A percentile compares a stretch with the other conserved stretches of the same genome.
Evolutionary conservation across 2,797 vertebrate species (phyloP).

Genomic region (Thripadectes ignobilis): DNA sequence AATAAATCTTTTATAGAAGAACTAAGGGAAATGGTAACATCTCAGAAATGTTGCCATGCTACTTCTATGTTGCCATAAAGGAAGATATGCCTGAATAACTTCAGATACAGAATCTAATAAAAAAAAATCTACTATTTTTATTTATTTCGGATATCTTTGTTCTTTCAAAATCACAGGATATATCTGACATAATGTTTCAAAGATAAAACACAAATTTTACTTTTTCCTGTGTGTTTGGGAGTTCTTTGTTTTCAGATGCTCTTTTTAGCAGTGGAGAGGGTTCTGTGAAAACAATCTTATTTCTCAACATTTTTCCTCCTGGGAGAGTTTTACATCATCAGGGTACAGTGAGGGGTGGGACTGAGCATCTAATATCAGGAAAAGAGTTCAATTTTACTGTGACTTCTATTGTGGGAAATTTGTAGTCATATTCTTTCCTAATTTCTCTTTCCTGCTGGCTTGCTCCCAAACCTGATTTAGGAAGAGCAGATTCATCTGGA

Average conservation of each 20-base stretch:
- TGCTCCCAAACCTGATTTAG: constrained; percentile 17
- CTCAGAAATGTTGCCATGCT: background rate
- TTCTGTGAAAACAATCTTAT: background rate
- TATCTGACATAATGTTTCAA: background rate
- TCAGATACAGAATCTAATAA: background rate
- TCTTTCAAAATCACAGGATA: background rate
- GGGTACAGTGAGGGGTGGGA: background rate
- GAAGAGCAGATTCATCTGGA: constrained; percentile 45
- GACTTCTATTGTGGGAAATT: constrained; percentile 32
- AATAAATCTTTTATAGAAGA: background rate
- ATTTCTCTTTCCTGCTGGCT: constrained; percentile 31
- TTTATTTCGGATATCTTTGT: background rate
- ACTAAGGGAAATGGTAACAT: background rate
- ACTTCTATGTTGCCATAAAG: background rate
- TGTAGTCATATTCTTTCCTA: background rate
- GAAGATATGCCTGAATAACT: background rate
- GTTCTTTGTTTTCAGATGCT: background rate
- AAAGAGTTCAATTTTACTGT: background rate
- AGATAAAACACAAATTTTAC: background rate
- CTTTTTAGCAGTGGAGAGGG: background rate
- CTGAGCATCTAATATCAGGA: background rate
- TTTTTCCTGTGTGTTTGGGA: background rate
- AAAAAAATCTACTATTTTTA: background rate
- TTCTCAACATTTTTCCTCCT: background rate
- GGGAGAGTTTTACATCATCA: background rate